These are phyloP conservation scores for Drosophila yooni DNA, from an alignment of 2,888 invertebrate genomes.

Conservation along the genomic window DNA sequence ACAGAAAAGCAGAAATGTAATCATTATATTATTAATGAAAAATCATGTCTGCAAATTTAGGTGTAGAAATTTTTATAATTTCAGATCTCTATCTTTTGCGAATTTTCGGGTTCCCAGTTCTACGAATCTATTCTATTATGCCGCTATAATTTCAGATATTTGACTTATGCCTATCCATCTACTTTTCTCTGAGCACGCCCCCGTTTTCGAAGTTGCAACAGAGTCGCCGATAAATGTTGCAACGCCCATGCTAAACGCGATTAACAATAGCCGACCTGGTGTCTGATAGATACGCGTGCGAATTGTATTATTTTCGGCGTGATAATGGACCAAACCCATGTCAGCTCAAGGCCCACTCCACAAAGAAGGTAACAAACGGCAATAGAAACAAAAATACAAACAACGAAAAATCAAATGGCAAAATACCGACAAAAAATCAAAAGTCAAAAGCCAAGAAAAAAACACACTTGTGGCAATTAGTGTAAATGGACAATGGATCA, in stretches of 20 bases:
- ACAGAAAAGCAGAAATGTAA: neutral
- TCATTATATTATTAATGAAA: neutral
- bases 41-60: neutral
- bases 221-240: conserved; percentile 60
- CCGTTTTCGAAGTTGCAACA: conserved; percentile 21
- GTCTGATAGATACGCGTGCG: conserved; percentile 77
- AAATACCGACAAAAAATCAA: conserved; percentile 68
- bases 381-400: conserved; percentile 25
- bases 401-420: conserved; percentile 64
- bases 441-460: conserved; percentile 17
- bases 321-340: conserved; percentile 50
- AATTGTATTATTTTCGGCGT: conserved; percentile 66
- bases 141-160: conserved; percentile 26
- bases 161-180: neutral
- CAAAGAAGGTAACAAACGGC: conserved; percentile 30
- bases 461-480: conserved; percentile 76
- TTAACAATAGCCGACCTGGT: conserved; percentile 56
- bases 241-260: conserved; percentile 50
- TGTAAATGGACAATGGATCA: conserved; percentile 57
- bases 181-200: conserved; percentile 37
- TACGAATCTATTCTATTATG: conserved; percentile 22
- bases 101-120: conserved; percentile 30
- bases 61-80: neutral
- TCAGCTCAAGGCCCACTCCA: conserved; percentile 65
- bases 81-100: neutral